Base-by-base conservation (phyloP, 2,113 vertebrate species). In the Saccopteryx bilineata region DNA sequence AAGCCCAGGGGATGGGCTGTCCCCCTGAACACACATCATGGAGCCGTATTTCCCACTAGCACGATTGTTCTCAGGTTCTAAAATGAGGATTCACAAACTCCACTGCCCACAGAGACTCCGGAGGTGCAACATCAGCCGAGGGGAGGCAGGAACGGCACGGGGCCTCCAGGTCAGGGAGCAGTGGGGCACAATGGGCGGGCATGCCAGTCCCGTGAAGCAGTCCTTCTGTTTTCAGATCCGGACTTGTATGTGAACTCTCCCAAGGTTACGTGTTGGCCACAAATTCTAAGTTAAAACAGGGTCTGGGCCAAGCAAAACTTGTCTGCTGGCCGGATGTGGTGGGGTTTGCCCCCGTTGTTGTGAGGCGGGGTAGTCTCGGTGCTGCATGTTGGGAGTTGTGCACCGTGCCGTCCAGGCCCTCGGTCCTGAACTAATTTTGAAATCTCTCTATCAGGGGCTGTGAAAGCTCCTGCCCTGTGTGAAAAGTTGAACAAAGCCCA, bases 301-400 rank as follows among this genome's bases (percentile, higher is more conserved):
- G 54, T 14, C 9, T 19, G 13, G 54, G 90, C 92, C 95, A 72
- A 95, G n/a, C 58, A 48, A 85, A 91, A 87, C 69, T 87, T 1
- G 7, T 52, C 88, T 75, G 50, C 78, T 24, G 89, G 58, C 68
- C 26, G 17, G 66, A 18, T 56, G 68, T 8, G 87, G 46, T n/a
- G 82, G 9, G 23, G 15, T 28, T 56, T 58, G n/a, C 52, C 28
- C 52, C 60, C 31, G 79, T 78, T 58, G 17, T 14, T 74, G 50
- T 65, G 91, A 52, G 75, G 14, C 1, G 39, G 5, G 7, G 68
- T 28, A 13, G 50, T 39, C 56, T 39, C 82, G 5, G 1, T 28
- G 58, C 61, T 39, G 13, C 23, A 60, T 9, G 9, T 54, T 52
- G 12, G 1, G 39, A 88, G 84, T 17, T 48, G 46, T 28, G 48